These are phyloP conservation scores for Heterohyrax brucei DNA, from an alignment of 2,797 vertebrate genomes.

Conservation along the genomic window DNA sequence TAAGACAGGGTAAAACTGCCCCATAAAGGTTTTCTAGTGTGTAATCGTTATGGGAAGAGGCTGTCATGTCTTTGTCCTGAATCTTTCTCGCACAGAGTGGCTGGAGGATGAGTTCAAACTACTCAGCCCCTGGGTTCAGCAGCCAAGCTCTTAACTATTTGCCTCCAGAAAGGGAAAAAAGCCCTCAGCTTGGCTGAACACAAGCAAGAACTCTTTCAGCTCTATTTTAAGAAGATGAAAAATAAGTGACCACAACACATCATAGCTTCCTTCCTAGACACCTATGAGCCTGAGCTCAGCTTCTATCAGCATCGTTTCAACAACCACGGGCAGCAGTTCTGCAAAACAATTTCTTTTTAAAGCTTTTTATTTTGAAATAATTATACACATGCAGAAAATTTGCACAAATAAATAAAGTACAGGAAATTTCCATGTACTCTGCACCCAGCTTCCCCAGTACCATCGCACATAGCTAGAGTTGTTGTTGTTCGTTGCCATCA, in stretches of 20 bases:
- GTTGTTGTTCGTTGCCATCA: not conserved
- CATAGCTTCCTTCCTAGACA: not conserved
- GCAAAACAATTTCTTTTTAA: not conserved
- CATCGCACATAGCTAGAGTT: not conserved
- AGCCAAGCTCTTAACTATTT: not conserved
- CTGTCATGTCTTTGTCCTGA: too few species aligned
- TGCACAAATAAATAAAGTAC: not conserved
- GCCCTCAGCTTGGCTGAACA: not conserved
- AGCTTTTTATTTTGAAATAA: constrained; percentile 37
- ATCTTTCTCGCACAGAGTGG: too few species aligned
- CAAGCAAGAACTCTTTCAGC: not conserved
- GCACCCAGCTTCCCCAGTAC: not conserved
- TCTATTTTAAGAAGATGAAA: constrained; percentile 24
- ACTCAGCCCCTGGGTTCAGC: not conserved
- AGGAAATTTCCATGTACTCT: not conserved
- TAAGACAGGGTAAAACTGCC: too few species aligned
- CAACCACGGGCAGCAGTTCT: not conserved
- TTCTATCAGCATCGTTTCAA: not conserved
- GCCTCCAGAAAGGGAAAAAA: not conserved
- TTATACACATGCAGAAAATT: constrained; percentile 20
- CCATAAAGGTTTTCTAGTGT: too few species aligned
- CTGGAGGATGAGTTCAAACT: too few species aligned
- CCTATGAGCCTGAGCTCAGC: not conserved
- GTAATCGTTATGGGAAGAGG: too few species aligned
- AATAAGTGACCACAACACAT: not conserved